These are phyloP conservation scores for Crocodylus rhombifer DNA, from an alignment of 2,797 vertebrate species.

Conservation along the genomic window DNA sequence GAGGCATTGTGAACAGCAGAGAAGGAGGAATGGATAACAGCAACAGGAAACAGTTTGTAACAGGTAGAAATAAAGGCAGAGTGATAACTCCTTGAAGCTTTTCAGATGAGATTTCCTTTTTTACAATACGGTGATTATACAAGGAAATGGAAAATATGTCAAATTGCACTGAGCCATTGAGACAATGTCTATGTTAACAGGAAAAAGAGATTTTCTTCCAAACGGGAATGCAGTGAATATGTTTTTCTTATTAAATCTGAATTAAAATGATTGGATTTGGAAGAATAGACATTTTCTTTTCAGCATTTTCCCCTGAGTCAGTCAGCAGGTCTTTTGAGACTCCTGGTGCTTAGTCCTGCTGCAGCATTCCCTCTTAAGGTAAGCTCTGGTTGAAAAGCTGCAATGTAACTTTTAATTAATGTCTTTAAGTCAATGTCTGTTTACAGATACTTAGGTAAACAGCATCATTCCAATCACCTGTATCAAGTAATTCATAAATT, in stretches of 20 bases:
- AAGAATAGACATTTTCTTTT: background rate
- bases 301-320: conserved; percentile 24
- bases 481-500: background rate
- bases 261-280: conserved; percentile 1
- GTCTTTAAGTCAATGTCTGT: background rate
- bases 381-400: background rate
- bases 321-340: conserved; percentile 29
- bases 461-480: background rate
- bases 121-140: background rate
- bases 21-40: background rate
- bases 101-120: background rate
- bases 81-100: background rate
- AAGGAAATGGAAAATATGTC: background rate
- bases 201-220: background rate
- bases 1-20: background rate
- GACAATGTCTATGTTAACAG: background rate
- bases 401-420: background rate
- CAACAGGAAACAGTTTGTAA: background rate
- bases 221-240: background rate
- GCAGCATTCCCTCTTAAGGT: conserved; percentile 17
- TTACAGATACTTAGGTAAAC: background rate
- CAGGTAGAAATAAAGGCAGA: background rate
- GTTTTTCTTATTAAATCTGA: background rate
- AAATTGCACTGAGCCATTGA: background rate
- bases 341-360: conserved; percentile 32